Percentiles rank a stretch among this genome's conserved stretches.
These are phyloP conservation scores for Cinclus cinclus DNA, from an alignment of 2,113 vertebrate species.

Conservation along the genomic window DNA sequence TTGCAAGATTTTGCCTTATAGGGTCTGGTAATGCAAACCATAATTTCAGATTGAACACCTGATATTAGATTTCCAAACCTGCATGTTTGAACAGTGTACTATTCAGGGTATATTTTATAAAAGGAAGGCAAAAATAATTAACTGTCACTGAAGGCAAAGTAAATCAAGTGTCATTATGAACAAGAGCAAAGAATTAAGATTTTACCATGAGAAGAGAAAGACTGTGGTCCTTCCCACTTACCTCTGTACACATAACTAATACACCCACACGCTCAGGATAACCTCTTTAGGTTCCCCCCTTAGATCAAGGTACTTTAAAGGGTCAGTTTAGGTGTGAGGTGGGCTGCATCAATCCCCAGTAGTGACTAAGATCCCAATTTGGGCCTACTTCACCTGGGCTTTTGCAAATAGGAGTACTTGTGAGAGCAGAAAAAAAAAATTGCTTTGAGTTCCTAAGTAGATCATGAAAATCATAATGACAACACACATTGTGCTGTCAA, in stretches of 20 bases:
- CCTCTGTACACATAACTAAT: neutral
- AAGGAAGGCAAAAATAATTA: slow-evolving; percentile 21
- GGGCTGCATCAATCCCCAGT: neutral
- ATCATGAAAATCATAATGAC: slow-evolving; percentile 25
- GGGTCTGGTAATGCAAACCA: neutral
- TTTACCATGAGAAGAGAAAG: neutral
- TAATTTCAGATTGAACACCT: neutral
- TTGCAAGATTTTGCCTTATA: neutral
- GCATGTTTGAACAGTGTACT: neutral
- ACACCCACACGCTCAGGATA: neutral
- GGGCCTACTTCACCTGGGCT: neutral
- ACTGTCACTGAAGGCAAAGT: neutral
- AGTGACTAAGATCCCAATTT: neutral
- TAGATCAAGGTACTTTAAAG: neutral
- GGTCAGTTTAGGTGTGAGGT: slow-evolving; percentile 8
- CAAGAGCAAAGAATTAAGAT: neutral
- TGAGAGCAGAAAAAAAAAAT: neutral
- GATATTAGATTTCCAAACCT: neutral
- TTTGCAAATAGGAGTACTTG: neutral
- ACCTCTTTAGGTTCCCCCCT: neutral
- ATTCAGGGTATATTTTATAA: neutral
- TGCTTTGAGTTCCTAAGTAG: slow-evolving; percentile 2
- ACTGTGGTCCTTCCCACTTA: neutral
- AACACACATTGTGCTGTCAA: slow-evolving; percentile 40
- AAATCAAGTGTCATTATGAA: slow-evolving; percentile 25